Conservation (phyloP, 2,888 invertebrate species). For the Metalampra italica region DNA sequence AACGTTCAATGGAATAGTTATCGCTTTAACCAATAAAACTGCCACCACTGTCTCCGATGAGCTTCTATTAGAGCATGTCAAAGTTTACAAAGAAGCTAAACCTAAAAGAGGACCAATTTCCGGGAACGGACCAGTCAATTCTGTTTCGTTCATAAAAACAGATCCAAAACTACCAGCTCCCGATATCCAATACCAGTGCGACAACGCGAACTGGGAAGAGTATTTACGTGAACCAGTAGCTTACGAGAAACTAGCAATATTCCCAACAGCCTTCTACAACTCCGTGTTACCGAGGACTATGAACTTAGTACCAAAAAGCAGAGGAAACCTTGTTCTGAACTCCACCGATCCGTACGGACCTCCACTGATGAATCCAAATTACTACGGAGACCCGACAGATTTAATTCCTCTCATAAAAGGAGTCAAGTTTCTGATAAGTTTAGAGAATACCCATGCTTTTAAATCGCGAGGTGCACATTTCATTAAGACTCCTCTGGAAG, state of each 20-base stretch:
- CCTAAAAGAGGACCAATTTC: conserved; percentile 67
- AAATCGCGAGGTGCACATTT: conserved; percentile 73
- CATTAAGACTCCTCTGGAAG: conserved; percentile 70
- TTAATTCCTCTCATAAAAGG: conserved; percentile 78
- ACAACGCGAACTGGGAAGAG: conserved; percentile 64
- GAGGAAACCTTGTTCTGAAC: conserved; percentile 80
- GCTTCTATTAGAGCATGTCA: conserved; percentile 52
- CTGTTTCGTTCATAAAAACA: conserved; percentile 77
- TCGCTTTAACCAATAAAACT: conserved; percentile 71
- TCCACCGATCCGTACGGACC: conserved; percentile 82
- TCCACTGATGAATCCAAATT: conserved; percentile 84
- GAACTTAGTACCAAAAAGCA: conserved; percentile 79
- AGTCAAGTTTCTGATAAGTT: conserved; percentile 73
- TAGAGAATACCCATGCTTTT: conserved; percentile 78
- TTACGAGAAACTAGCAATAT: conserved; percentile 37
- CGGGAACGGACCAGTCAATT: conserved; percentile 72
- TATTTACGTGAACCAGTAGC: conserved; percentile 71
- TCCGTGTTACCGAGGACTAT: conserved; percentile 77
- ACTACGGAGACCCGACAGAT: conserved; percentile 79
- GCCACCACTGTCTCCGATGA: conserved; percentile 58
- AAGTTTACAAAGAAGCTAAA: conserved; percentile 39
- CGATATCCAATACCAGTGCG: conserved; percentile 80
- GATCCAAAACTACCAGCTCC: conserved; percentile 67
- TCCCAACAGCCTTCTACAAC: conserved; percentile 79
- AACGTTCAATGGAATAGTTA: conserved; percentile 62